A percentile compares a stretch with the other conserved stretches of the same genome.
Conservation (phyloP, 1,140 invertebrate genomes). For the Zaprionus lachaisei region DNA sequence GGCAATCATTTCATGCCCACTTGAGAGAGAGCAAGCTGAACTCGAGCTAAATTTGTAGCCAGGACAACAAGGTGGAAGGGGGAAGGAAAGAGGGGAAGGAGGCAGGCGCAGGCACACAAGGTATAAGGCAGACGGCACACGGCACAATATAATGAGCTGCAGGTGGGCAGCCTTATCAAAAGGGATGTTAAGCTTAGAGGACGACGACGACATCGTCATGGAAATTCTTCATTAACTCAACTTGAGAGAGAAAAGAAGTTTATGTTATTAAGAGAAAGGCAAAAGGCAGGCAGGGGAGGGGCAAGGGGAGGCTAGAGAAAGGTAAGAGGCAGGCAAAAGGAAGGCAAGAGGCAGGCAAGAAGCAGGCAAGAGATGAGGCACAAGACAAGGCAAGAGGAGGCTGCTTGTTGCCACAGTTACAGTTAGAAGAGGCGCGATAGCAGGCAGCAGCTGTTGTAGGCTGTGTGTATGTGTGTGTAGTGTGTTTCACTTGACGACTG, state of each 20-base stretch:
- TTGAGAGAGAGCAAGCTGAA: conserved; percentile 41
- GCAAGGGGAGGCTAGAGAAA: neutral
- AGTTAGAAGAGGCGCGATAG: neutral
- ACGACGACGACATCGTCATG: conserved; percentile 72
- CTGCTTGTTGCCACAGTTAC: conserved; percentile 4
- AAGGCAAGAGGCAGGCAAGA: neutral
- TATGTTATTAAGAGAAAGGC: conserved; percentile 75
- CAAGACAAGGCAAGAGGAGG: neutral
- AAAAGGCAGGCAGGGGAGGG: neutral
- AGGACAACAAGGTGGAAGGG: conserved; percentile 2
- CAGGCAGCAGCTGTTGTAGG: conserved; percentile 71
- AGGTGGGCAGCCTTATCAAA: conserved; percentile 68
- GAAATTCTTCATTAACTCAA: conserved; percentile 84
- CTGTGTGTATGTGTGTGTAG: conserved; percentile 48
- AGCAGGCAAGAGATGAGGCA: neutral
- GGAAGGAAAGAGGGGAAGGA: conserved; percentile 28
- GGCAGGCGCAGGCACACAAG: conserved; percentile 16
- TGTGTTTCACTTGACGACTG: conserved; percentile 76
- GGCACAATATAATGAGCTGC: conserved; percentile 64
- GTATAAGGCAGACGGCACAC: neutral
- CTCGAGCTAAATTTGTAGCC: conserved; percentile 60
- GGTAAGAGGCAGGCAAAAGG: neutral
- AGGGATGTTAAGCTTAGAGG: conserved; percentile 48
- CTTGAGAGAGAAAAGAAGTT: conserved; percentile 77
- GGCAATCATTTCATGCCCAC: conserved; percentile 78